phyloP scores from a whole-genome alignment of 1,140 invertebrate genomes.

The Ectropis grisescens region DNA sequence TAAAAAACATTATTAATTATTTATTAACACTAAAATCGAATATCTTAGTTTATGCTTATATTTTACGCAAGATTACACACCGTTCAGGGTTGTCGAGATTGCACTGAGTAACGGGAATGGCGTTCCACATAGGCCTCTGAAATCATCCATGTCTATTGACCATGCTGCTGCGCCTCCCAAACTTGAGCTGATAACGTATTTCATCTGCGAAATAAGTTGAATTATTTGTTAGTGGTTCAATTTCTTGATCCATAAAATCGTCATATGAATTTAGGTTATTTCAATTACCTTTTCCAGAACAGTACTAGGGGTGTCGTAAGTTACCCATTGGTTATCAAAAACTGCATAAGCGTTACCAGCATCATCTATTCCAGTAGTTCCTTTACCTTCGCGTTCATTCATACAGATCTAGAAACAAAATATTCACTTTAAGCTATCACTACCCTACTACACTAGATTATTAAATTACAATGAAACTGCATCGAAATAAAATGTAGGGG shows the following conservation, averaged over 20 bases:
- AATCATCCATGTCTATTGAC: slow-evolving; percentile 79
- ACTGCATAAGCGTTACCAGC: slow-evolving; percentile 80
- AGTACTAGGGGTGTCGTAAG: slow-evolving; percentile 81
- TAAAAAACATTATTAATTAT: no score
- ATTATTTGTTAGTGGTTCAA: slow-evolving; percentile 1
- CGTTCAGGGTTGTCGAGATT: slow-evolving; percentile 71
- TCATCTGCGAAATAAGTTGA: slow-evolving; percentile 68
- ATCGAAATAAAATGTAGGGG: no score
- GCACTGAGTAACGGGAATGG: slow-evolving; percentile 75
- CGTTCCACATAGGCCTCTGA: slow-evolving; percentile 76
- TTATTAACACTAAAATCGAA: no score
- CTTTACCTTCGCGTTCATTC: slow-evolving; percentile 73
- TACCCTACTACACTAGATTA: no score
- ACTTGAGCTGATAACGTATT: slow-evolving; percentile 73
- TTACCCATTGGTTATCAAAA: slow-evolving; percentile 86
- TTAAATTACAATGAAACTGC: no score
- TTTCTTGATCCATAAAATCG: slow-evolving; percentile 1
- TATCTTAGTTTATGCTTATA: no score
- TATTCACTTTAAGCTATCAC: no score
- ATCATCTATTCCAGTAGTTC: slow-evolving; percentile 74
- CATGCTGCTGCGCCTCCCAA: slow-evolving; percentile 78
- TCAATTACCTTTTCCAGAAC: slow-evolving; percentile 79
- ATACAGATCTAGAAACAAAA: slow-evolving; percentile 79
- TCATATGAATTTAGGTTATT: no score
- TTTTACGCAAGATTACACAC: no score